Base-by-base conservation (phyloP, 2,113 vertebrate genomes). In the Periophthalmus modestus region DNA sequence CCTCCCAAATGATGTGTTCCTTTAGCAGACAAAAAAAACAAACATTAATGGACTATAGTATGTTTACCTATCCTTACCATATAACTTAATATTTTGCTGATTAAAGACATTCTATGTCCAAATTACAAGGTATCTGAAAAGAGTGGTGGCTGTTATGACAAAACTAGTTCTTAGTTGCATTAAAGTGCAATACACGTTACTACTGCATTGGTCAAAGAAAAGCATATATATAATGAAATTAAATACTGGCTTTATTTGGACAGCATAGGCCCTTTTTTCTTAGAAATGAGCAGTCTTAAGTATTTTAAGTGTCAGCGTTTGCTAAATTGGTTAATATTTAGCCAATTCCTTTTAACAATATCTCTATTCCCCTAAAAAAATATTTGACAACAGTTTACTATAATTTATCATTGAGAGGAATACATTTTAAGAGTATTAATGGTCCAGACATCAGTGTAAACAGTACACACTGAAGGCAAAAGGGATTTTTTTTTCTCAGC, bases 401-500 rank as follows among this genome's bases (percentile, higher is more conserved):
- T n/a, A 65, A n/a, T n/a, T 65, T 11, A n/a, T n/a, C 19, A 43
- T 43, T 66, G 6, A 46, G 19, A 11, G 3, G 28, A 61, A 59
- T 48, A 7, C 24, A 54, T 66, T 54, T 2, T 33, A 46, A 47
- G 34, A 23, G 58, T 21, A 24, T 74, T 18, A 65, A 71, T 58
- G 72, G 66, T 85, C 69, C 69, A 63, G 52, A 67, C 73, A 61
- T 28, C 82, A 57, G 63, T 59, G 55, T 23, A 73, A 62, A 74
- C 52, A 67, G 68, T 62, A 62, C 55, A 71, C 67, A 57, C 28
- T 70, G 66, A 78, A 57, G 33, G 36, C 65, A 58, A 78, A 34
- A 36, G 21, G 12, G 18, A 34, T 43, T 16, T 9, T 39, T 39
- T 65, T 73, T 52, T 24, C 59, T 57, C 39, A 43, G 39, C 39